Evolutionary conservation across 2,888 invertebrate genomes (phyloP).

Genomic region (Dusona sp.): DNA sequence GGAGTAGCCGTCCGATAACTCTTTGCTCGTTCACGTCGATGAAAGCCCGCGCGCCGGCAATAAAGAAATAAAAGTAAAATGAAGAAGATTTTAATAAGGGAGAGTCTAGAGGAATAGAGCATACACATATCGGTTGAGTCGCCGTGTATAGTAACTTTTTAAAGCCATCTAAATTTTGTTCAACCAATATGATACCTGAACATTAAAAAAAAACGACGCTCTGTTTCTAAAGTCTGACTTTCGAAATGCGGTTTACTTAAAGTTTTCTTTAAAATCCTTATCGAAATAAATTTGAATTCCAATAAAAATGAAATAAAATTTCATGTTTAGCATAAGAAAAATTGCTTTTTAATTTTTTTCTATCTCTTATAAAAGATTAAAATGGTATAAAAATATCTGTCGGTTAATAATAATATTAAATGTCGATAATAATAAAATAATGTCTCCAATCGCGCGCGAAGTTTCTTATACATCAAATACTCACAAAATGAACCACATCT

Average conservation of each 20-base stretch:
- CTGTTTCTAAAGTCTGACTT: background rate
- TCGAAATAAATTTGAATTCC: background rate
- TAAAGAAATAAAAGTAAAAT: constrained; percentile 59
- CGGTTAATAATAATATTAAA: background rate
- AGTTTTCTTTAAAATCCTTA: background rate
- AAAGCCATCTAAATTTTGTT: background rate
- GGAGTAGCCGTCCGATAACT: constrained; percentile 68
- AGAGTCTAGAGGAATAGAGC: background rate
- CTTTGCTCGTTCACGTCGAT: constrained; percentile 57
- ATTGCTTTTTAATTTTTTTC: background rate
- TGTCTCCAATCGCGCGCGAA: too few species aligned
- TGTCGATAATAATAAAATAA: too few species aligned
- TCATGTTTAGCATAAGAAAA: background rate
- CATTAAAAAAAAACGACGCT: background rate
- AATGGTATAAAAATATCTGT: background rate
- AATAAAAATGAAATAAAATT: background rate
- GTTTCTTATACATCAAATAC: too few species aligned
- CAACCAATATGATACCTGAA: background rate
- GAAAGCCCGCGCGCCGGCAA: constrained; percentile 38
- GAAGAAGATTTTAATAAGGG: constrained; percentile 32
- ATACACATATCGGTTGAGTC: background rate
- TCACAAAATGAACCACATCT: too few species aligned
- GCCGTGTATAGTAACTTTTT: background rate
- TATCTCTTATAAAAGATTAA: background rate
- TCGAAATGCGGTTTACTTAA: background rate